A percentile compares a stretch with the other conserved stretches of the same genome.
phyloP scores from a whole-genome alignment of 2,888 invertebrate genomes.

The Capitulum mitella region DNA sequence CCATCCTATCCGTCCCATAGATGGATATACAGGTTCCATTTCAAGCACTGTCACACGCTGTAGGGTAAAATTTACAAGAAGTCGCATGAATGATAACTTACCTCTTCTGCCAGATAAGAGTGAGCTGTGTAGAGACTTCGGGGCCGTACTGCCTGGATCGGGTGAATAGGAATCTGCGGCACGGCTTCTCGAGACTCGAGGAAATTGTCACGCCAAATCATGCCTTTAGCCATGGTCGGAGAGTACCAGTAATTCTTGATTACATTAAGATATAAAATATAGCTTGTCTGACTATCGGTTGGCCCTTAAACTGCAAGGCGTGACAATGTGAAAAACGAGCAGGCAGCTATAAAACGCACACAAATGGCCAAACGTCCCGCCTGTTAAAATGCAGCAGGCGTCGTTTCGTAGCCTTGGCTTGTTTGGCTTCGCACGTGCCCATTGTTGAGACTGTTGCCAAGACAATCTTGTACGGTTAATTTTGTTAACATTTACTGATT shows the following conservation, averaged over 20 bases:
- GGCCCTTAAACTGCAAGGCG: not conserved
- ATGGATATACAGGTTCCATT: too few species aligned
- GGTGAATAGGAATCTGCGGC: not conserved
- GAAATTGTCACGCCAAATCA: conserved; percentile 11
- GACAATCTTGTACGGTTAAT: not conserved
- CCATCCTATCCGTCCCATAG: too few species aligned
- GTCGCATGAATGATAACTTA: conserved; percentile 40
- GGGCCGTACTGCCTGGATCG: conserved; percentile 49
- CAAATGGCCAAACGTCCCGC: not conserved
- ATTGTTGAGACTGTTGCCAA: conserved; percentile 8
- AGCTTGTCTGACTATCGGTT: not conserved
- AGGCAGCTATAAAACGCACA: not conserved
- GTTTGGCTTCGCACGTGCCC: not conserved
- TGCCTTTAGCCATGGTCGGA: not conserved
- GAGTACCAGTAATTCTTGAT: not conserved
- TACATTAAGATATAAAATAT: not conserved
- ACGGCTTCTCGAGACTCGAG: not conserved
- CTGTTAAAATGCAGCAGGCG: not conserved
- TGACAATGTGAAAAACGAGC: not conserved
- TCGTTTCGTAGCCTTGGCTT: not conserved
- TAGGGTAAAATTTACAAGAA: too few species aligned
- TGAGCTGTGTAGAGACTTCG: conserved; percentile 60
- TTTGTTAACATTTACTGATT: not conserved
- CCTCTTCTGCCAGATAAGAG: conserved; percentile 39
- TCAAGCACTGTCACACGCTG: too few species aligned